phyloP scores from a whole-genome alignment of 2,888 invertebrate species.

The Campoletis raptor region DNA sequence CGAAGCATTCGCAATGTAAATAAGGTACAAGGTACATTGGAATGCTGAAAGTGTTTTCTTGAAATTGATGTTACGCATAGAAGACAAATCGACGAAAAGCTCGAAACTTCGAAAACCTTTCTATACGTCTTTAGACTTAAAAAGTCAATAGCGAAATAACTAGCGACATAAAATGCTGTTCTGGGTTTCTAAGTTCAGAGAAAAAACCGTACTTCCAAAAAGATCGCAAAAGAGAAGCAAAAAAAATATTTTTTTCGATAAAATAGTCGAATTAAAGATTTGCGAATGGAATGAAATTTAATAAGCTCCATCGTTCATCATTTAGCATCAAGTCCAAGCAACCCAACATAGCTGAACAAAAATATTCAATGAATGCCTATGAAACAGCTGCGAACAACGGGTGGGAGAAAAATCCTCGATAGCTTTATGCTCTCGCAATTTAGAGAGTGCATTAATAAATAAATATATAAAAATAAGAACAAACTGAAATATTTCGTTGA shows the following conservation, averaged over 20 bases:
- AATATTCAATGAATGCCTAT: slow-evolving; percentile 5
- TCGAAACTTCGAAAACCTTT: not conserved
- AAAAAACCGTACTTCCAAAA: not conserved
- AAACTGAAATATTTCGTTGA: slow-evolving; percentile 27
- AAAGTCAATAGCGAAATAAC: not conserved
- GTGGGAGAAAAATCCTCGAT: not conserved
- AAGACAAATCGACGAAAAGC: slow-evolving; percentile 42
- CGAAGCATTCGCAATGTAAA: slow-evolving; percentile 42
- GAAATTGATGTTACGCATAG: slow-evolving; percentile 58
- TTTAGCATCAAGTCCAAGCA: not conserved
- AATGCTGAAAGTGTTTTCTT: slow-evolving; percentile 53
- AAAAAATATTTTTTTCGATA: not conserved
- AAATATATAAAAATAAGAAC: not conserved
- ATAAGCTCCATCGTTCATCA: not conserved
- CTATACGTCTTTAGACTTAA: not conserved
- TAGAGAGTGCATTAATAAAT: not conserved
- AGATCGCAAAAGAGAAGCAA: not conserved
- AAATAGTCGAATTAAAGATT: not conserved
- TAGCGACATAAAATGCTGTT: not conserved
- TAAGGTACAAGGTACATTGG: slow-evolving; percentile 53
- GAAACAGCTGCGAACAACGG: not conserved
- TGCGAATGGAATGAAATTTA: not conserved
- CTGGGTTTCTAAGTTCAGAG: not conserved
- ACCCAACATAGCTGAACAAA: not conserved
- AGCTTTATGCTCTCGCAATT: not conserved